phyloP scores from a whole-genome alignment of 2,113 vertebrate species.

The Rhea pennata region DNA sequence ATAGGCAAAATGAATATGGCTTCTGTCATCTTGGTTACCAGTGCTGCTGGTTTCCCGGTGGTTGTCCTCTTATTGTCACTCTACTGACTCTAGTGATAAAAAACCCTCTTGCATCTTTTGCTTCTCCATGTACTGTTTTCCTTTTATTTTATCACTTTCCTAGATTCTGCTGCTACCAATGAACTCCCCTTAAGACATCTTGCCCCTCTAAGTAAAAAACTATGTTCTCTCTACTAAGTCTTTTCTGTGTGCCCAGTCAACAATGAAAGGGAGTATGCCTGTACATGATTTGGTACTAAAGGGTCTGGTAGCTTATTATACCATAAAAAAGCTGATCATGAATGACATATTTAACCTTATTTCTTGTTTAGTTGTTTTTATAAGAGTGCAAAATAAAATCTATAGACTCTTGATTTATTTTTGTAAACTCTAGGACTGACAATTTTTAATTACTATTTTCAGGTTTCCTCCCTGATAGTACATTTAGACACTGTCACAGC shows the following conservation, averaged over 20 bases:
- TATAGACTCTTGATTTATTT: not conserved
- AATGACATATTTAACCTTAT: not conserved
- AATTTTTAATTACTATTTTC: not conserved
- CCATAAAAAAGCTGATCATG: not conserved
- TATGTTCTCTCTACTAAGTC: not conserved
- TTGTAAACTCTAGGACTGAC: not conserved
- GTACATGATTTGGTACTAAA: not conserved
- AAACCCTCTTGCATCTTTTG: rapidly evolving
- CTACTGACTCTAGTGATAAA: not conserved
- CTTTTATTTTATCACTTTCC: not conserved
- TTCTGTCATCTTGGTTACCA: not conserved
- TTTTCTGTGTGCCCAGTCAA: not conserved
- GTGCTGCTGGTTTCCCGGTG: not conserved
- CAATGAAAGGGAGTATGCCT: not conserved
- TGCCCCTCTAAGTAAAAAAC: not conserved
- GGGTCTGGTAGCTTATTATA: not conserved
- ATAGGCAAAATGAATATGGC: not conserved
- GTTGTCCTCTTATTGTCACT: not conserved
- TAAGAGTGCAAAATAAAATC: not conserved
- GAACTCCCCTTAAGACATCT: not conserved
- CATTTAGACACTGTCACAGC: not conserved
- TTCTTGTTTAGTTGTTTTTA: not conserved
- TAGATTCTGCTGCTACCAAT: not conserved
- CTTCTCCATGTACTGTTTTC: not conserved
- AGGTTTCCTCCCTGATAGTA: not conserved